A percentile compares a stretch with the other conserved stretches of the same genome.
These are phyloP conservation scores for Carapus acus DNA, from an alignment of 2,797 vertebrate genomes.

Conservation along the genomic window DNA sequence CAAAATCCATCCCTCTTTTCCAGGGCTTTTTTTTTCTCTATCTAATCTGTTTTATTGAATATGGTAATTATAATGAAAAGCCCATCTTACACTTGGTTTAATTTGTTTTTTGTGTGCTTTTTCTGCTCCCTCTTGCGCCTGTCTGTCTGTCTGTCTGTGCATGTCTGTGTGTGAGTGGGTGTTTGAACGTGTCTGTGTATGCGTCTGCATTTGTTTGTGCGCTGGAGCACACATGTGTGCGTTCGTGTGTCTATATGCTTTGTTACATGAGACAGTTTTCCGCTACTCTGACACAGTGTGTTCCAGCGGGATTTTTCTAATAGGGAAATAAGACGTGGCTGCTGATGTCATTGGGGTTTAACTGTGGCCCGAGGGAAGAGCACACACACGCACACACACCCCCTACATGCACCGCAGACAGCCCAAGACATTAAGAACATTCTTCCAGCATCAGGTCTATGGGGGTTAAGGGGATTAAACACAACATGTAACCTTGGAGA, in stretches of 20 bases:
- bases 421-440: conserved; percentile 60
- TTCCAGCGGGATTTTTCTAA: conserved; percentile 66
- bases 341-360: conserved; percentile 66
- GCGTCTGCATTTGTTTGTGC: conserved; percentile 29
- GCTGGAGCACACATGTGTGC: neutral
- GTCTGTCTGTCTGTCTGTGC: conserved; percentile 12
- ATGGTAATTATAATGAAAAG: conserved; percentile 72
- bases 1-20: conserved; percentile 37
- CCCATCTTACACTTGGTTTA: conserved; percentile 69
- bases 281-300: conserved; percentile 57
- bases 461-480: conserved; percentile 60
- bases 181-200: conserved; percentile 24
- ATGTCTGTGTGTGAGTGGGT: conserved; percentile 2
- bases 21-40: conserved; percentile 58
- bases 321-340: conserved; percentile 67
- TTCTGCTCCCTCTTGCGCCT: conserved; percentile 42
- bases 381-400: conserved; percentile 14
- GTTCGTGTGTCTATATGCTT: conserved; percentile 5
- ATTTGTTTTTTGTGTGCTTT: conserved; percentile 67
- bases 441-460: conserved; percentile 49
- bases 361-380: conserved; percentile 51
- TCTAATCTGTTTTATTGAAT: conserved; percentile 71
- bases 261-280: conserved; percentile 34
- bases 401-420: conserved; percentile 31
- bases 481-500: conserved; percentile 62